These are phyloP conservation scores for Trichonephila clavipes DNA, from an alignment of 1,140 invertebrate species.

Conservation along the genomic window DNA sequence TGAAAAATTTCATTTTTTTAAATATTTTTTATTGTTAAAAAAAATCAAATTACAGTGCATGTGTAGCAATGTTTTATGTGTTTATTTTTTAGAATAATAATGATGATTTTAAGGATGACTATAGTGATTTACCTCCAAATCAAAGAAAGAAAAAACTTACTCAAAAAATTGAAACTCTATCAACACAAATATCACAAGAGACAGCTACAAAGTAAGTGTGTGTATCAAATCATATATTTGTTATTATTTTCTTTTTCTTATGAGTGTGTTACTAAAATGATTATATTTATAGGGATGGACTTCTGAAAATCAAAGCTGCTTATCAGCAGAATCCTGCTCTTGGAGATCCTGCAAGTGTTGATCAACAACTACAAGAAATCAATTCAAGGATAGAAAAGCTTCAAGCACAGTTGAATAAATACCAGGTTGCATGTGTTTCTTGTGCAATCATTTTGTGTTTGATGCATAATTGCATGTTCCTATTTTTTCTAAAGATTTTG, in stretches of 20 bases:
- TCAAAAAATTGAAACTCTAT: conserved; percentile 93
- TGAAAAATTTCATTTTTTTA: no score
- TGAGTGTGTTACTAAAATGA: no score
- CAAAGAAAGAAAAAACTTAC: conserved; percentile 96
- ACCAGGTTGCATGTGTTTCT: conserved; percentile 82
- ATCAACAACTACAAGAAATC: conserved; percentile 96
- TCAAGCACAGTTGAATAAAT: conserved; percentile 88
- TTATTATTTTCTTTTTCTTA: no score
- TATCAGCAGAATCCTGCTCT: conserved; percentile 97
- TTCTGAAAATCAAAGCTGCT: conserved; percentile 99
- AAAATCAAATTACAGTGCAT: background rate
- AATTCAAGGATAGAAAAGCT: conserved; percentile 95
- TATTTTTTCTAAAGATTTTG: background rate
- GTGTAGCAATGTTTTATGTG: background rate
- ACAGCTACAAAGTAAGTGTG: conserved; percentile 87
- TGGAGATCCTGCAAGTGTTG: conserved; percentile 97
- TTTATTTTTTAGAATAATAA: conserved; percentile 66
- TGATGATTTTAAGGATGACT: conserved; percentile 84
- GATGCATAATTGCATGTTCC: background rate
- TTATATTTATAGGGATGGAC: conserved; percentile 88
- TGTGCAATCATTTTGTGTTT: conserved; percentile 30
- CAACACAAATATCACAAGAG: conserved; percentile 93
- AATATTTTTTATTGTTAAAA: no score
- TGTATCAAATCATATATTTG: no score
- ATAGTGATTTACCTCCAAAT: conserved; percentile 97